These are phyloP conservation scores for Drosophila bipectinata DNA, from an alignment of 1,140 invertebrate species.

Conservation along the genomic window DNA sequence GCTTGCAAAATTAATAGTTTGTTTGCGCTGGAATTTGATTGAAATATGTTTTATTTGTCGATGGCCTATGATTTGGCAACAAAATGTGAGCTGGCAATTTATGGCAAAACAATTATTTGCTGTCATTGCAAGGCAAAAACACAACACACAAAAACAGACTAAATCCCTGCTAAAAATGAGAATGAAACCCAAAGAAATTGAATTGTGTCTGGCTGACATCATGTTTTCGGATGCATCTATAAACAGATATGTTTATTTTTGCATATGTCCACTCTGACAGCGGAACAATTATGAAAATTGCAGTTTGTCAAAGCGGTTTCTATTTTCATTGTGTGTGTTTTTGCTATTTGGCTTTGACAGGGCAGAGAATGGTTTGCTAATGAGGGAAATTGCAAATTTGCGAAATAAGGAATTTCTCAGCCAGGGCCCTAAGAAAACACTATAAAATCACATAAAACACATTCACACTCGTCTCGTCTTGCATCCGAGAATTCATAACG, in stretches of 20 bases:
- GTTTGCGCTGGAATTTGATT: slow-evolving; percentile 58
- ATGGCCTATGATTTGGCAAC: slow-evolving; percentile 18
- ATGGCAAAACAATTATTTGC: slow-evolving; percentile 58
- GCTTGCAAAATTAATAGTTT: slow-evolving; percentile 52
- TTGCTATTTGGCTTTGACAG: slow-evolving; percentile 19
- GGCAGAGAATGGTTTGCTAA: slow-evolving; percentile 55
- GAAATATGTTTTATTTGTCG: slow-evolving; percentile 61
- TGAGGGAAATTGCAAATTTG: slow-evolving; percentile 57
- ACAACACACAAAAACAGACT: slow-evolving; percentile 10
- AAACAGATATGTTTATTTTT: slow-evolving; percentile 45
- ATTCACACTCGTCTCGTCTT: slow-evolving; percentile 56
- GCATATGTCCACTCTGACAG: slow-evolving; percentile 23
- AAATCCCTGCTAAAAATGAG: neutral
- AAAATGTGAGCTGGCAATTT: slow-evolving; percentile 37
- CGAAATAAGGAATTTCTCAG: slow-evolving; percentile 34
- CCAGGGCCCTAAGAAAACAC: slow-evolving; percentile 34
- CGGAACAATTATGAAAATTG: slow-evolving; percentile 64
- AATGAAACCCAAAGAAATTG: slow-evolving; percentile 5
- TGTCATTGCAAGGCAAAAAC: slow-evolving; percentile 45
- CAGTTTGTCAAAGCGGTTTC: slow-evolving; percentile 22
- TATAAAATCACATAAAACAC: slow-evolving; percentile 71
- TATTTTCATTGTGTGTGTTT: slow-evolving; percentile 1
- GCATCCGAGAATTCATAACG: slow-evolving; percentile 30
- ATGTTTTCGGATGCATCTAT: slow-evolving; percentile 24
- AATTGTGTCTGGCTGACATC: slow-evolving; percentile 51